These are phyloP conservation scores for Netelia inedita DNA, from an alignment of 2,888 invertebrate species.

Conservation along the genomic window DNA sequence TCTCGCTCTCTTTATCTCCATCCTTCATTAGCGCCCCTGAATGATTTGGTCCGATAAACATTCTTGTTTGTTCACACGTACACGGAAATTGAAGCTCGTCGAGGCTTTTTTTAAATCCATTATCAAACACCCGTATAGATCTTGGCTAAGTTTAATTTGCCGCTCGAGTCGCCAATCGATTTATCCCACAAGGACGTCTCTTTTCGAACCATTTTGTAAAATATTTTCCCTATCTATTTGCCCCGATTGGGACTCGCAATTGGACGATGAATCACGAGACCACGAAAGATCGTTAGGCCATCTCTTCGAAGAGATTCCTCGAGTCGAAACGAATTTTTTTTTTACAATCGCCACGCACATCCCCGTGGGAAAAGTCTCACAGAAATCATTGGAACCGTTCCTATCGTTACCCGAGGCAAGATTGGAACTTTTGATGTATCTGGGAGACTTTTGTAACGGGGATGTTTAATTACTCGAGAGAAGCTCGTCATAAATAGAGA, in stretches of 20 bases:
- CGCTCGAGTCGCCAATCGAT: neutral
- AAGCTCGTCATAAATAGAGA: slow-evolving; percentile 38
- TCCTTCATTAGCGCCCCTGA: slow-evolving; percentile 2
- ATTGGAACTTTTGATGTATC: neutral
- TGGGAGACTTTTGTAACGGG: neutral
- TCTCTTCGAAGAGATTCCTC: slow-evolving; percentile 7
- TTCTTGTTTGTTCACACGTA: slow-evolving; percentile 2
- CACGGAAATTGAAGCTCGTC: neutral
- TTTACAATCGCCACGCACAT: neutral
- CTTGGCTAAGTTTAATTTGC: slow-evolving; percentile 41
- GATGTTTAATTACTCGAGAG: slow-evolving; percentile 20
- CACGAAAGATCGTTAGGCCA: slow-evolving; percentile 44
- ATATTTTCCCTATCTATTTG: slow-evolving; percentile 41
- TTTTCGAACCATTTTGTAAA: slow-evolving; percentile 5
- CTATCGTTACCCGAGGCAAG: neutral
- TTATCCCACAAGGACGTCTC: neutral
- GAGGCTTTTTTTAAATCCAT: slow-evolving; percentile 7
- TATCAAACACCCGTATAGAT: slow-evolving; percentile 4
- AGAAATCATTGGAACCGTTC: neutral
- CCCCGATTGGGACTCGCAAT: slow-evolving; percentile 13
- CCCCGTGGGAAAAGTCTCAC: slow-evolving; percentile 4
- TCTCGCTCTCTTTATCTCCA: neutral
- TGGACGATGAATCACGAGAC: neutral
- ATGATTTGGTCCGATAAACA: slow-evolving; percentile 46
- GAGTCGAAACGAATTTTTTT: neutral